Evolutionary conservation across 2,113 vertebrate genomes (phyloP), one percentile per base, ranked within the genome.

Genomic region (Nerophis ophidion): DNA sequence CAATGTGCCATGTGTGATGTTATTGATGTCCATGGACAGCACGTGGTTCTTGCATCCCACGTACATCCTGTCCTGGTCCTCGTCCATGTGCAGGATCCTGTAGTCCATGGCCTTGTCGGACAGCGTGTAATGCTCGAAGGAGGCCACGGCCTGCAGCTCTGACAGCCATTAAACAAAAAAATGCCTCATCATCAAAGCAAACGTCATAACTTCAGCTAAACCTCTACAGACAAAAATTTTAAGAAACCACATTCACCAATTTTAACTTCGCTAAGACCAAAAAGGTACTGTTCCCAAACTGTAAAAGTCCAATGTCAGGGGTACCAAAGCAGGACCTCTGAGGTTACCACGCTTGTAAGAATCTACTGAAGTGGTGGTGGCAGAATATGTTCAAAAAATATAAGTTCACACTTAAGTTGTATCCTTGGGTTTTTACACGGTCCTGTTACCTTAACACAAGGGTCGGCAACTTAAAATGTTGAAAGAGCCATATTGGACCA

Each of bases 11-110:
- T 93, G 91, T 70, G 92, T 97, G 88, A 99, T 94, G 81, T 98
- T 99, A 83, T 98, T 99, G 86, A 97, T 96, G 88, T 98, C 95
- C 92, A 98, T 86, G 55, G 97, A 99, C 48, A 98, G 85, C 71
- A 97, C 91, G 50, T 99, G 93, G 84, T 99, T 94, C 87, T 98
- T 99, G 86, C 95, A 95, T 83, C 97, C 97, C 83, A 99, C 93
- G 0, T 97, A 98, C 86, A 99, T 93, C 33, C 93, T 88, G 81
- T 99, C 97, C 81, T 98, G 97, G 86, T 99, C 97, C 89, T 99
- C 97, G 71, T 99, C 96, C 97, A 98, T 93, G 33, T 94, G 88
- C 74, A 99, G 91, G 85, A 98, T 96, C 86, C 95, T 91, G 85
- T 98, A 99, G 88, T 99, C 97, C 87, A 98, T 91, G 16, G 92